Conservation (phyloP, 2,113 vertebrate genomes). For the Hirundichthys speculiger region DNA sequence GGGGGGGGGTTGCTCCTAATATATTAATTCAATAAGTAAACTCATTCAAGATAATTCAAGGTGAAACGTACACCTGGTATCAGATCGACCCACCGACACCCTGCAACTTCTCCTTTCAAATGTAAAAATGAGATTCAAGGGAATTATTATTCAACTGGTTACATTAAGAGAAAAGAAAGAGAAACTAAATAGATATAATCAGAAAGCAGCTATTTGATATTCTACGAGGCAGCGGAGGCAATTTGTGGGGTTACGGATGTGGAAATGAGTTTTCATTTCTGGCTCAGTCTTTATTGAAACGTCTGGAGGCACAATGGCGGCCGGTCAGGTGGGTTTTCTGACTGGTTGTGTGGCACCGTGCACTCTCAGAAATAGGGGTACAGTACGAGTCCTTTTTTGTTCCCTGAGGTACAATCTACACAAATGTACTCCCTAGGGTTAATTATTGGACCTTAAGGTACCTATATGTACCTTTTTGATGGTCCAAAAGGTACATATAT, state of each 20-base stretch:
- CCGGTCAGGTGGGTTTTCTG: not conserved
- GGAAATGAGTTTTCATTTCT: slow-evolving; percentile 18
- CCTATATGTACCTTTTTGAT: no score
- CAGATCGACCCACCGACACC: slow-evolving; percentile 17
- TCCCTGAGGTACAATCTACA: no score
- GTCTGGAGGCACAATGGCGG: not conserved
- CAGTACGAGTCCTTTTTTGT: no score
- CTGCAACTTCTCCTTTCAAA: slow-evolving; percentile 25
- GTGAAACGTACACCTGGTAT: not conserved
- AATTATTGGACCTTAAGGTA: no score
- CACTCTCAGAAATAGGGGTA: no score
- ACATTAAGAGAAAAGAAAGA: not conserved
- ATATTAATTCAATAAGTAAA: no score
- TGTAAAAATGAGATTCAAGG: slow-evolving; percentile 25
- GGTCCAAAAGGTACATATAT: no score
- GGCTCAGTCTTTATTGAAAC: slow-evolving; percentile 29
- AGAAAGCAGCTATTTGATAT: slow-evolving; percentile 34
- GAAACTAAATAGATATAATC: slow-evolving; percentile 20
- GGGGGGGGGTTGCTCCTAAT: no score
- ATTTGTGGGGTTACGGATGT: slow-evolving; percentile 11
- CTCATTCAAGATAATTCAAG: no score
- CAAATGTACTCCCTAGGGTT: no score
- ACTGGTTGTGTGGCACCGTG: no score
- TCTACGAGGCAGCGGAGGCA: slow-evolving; percentile 8
- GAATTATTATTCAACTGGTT: slow-evolving; percentile 1